Evolutionary conservation across 2,888 invertebrate genomes (phyloP).

Genomic region (Apoderus coryli): DNA sequence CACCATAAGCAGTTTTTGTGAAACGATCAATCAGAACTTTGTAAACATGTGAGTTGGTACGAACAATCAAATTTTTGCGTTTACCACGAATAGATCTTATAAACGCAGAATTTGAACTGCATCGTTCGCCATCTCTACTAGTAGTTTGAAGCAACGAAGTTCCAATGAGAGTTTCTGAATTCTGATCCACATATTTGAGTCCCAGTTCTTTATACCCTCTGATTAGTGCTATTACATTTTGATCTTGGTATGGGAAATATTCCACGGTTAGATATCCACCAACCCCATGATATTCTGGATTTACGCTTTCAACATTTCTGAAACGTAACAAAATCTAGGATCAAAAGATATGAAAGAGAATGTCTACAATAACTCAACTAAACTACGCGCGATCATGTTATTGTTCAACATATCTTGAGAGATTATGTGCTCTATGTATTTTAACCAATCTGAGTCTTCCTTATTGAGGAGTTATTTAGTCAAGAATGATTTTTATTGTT

Average conservation of each 20-base stretch:
- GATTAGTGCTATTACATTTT: conserved; percentile 39
- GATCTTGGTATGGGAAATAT: conserved; percentile 43
- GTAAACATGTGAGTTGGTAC: conserved; percentile 37
- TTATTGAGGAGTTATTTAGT: too few relatives aligned
- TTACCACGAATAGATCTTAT: conserved; percentile 44
- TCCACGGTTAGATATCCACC: conserved; percentile 49
- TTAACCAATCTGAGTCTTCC: too few relatives aligned
- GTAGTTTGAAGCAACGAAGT: conserved; percentile 46
- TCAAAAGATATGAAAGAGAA: too few relatives aligned
- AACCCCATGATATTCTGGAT: conserved; percentile 16
- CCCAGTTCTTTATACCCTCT: conserved; percentile 44
- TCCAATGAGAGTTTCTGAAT: conserved; percentile 41
- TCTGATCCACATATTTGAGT: too few relatives aligned
- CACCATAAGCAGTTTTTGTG: conserved; percentile 34
- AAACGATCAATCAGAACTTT: conserved; percentile 41
- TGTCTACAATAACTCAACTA: too few relatives aligned
- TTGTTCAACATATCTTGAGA: too few relatives aligned
- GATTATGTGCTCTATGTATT: too few relatives aligned
- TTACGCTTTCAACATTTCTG: conserved; percentile 6
- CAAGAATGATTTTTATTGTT: too few relatives aligned
- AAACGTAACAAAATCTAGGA: too few relatives aligned
- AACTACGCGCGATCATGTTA: too few relatives aligned
- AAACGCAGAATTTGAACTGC: conserved; percentile 47
- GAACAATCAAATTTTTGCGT: conserved; percentile 35
- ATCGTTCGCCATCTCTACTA: conserved; percentile 36